phyloP scores from a whole-genome alignment of 2,888 invertebrate species.

The Lingula anatina region DNA sequence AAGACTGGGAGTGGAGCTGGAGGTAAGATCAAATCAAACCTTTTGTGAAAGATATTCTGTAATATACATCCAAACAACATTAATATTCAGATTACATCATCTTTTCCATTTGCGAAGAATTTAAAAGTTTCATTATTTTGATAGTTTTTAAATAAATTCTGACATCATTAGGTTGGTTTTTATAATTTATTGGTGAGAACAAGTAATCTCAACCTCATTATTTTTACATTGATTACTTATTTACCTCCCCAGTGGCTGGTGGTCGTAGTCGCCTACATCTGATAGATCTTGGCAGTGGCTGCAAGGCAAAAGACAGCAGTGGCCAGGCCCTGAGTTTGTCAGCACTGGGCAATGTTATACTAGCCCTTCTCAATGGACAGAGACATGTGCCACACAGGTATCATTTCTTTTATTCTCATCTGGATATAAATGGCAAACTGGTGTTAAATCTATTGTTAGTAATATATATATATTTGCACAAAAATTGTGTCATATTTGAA shows the following conservation, averaged over 20 bases:
- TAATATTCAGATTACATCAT: too few relatives aligned
- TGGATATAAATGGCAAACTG: neutral
- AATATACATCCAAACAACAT: too few relatives aligned
- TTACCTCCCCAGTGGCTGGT: slow-evolving; percentile 86
- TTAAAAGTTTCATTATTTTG: too few relatives aligned
- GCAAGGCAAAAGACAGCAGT: slow-evolving; percentile 71
- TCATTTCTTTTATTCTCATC: slow-evolving; percentile 9
- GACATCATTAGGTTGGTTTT: too few relatives aligned
- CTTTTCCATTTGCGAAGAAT: too few relatives aligned
- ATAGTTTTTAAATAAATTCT: too few relatives aligned
- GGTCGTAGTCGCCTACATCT: slow-evolving; percentile 92
- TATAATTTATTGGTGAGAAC: too few relatives aligned
- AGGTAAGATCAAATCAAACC: too few relatives aligned
- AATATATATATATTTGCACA: neutral
- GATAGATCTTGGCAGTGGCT: slow-evolving; percentile 90
- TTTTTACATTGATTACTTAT: too few relatives aligned
- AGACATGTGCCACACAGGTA: slow-evolving; percentile 85
- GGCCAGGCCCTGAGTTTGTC: slow-evolving; percentile 80
- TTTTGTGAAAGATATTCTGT: too few relatives aligned
- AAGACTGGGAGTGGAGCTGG: slow-evolving; percentile 59
- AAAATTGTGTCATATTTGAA: neutral
- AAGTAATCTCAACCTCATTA: too few relatives aligned
- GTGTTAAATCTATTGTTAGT: neutral
- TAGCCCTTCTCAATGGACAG: slow-evolving; percentile 95
- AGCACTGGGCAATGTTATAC: slow-evolving; percentile 88